Conservation (phyloP, 2,113 vertebrate species). For the Todiramphus saurophagus region DNA sequence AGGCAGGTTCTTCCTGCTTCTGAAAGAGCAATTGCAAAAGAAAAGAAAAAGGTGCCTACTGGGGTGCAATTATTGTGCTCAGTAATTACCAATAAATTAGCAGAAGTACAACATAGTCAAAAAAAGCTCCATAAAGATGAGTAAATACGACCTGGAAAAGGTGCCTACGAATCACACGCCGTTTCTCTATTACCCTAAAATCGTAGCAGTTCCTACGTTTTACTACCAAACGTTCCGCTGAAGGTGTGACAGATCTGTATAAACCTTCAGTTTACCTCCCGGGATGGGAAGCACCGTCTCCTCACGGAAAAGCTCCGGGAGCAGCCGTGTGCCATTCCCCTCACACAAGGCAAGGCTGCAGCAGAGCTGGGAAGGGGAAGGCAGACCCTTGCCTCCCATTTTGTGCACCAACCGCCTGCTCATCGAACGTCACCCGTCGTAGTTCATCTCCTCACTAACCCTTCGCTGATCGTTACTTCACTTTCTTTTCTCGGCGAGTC, state of each 20-base stretch:
- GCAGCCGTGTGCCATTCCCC: background rate
- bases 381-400: background rate
- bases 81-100: background rate
- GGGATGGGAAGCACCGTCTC: background rate
- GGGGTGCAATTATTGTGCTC: background rate
- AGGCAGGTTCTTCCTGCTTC: background rate
- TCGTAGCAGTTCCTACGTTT: background rate
- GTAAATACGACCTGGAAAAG: background rate
- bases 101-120: background rate
- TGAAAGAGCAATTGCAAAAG: background rate
- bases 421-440: background rate
- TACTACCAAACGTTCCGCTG: background rate
- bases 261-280: background rate
- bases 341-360: background rate
- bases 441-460: background rate
- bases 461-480: background rate
- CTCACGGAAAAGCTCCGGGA: background rate
- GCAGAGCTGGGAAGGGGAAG: background rate
- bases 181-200: background rate
- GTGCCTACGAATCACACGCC: background rate
- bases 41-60: background rate
- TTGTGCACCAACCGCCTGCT: background rate
- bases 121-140: background rate
- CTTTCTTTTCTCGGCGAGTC: background rate
- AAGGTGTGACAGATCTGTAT: background rate